phyloP scores from a whole-genome alignment of 2,797 vertebrate genomes.

The Centropyge bicolor region DNA sequence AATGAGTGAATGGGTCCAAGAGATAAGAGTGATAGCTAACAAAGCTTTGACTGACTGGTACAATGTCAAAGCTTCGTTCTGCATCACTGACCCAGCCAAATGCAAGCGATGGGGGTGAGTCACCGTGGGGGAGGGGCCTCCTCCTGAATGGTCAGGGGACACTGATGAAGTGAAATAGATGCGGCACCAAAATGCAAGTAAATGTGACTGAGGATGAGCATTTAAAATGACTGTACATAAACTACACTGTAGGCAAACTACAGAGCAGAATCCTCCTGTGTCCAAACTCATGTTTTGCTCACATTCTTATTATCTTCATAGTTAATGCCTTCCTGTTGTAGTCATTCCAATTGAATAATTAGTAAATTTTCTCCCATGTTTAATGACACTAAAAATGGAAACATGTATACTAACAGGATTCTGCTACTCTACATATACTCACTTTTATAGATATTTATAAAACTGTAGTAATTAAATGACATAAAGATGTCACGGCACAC shows the following conservation, averaged over 20 bases:
- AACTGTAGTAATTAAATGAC: not conserved
- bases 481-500: not conserved
- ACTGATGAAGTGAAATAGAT: constrained; percentile 82
- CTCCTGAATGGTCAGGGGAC: constrained; percentile 84
- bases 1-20: constrained; percentile 65
- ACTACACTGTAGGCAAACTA: not conserved
- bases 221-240: constrained; percentile 28
- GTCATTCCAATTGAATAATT: not conserved
- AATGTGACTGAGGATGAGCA: constrained; percentile 57
- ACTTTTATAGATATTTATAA: not conserved
- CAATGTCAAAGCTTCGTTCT: constrained; percentile 87
- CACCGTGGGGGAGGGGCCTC: constrained; percentile 84
- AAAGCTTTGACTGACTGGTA: constrained; percentile 86
- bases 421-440: not conserved
- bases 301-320: not conserved
- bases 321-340: not conserved
- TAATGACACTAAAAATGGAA: not conserved
- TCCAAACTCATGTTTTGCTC: not conserved
- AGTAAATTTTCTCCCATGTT: not conserved
- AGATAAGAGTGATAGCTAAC: constrained; percentile 71
- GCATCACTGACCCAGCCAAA: constrained; percentile 84
- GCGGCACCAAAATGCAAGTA: constrained; percentile 66
- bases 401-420: not conserved
- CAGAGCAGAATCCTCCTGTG: not conserved
- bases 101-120: constrained; percentile 84